Base-by-base conservation (phyloP, 2,888 invertebrate genomes). In the Crossocerus cetratus region DNA sequence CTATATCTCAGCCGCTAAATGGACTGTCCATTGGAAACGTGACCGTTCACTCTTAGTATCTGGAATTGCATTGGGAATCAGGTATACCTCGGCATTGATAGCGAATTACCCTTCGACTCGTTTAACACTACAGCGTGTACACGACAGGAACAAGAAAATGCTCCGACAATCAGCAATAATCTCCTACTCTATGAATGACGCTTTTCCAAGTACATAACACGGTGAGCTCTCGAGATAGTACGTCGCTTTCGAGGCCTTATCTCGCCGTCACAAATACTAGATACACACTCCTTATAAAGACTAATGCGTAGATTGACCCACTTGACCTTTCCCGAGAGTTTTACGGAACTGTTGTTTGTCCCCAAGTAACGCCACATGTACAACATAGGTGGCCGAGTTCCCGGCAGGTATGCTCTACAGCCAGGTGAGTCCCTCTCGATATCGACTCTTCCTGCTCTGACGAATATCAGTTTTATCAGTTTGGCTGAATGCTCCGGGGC, bases 191-290 rank as follows among this genome's bases (percentile, higher is more conserved):
- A 64, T 62, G 56, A 49, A 58, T 59, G 45, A 44, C 63, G 68
- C 65, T 73, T 75, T 65, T 64, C 73, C 32, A 59, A 73, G 63
- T 44, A 43, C 63, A 56, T 49, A 16, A 23, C 58, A 16, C 61
- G 21, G 43, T 11, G 32, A 56, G 44, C 68, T 67, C 53, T 18
- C 18, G 54, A 60, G 56, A 75, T 75, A 75, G 60, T 58, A 66
- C 62, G 57, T 32, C 66, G 74, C 74, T 43, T 74, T 69, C 64
- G 58, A 62, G 22, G 53, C 23, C 57, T 69, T 74, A 74, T 67
- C 74, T 74, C 63, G 59, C 60, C 69, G 57, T 66, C 61, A 61
- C 61, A 56, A 64, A 20, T 59, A 67, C 69, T 66, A 67, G 32
- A 32, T 32, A 32, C 32, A 5, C 32, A 32, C 8, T 2, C 32